Evolutionary conservation across 2,888 invertebrate genomes (phyloP), one percentile per base, ranked within the genome.

Genomic region (Hemicrepidius hirtus): DNA sequence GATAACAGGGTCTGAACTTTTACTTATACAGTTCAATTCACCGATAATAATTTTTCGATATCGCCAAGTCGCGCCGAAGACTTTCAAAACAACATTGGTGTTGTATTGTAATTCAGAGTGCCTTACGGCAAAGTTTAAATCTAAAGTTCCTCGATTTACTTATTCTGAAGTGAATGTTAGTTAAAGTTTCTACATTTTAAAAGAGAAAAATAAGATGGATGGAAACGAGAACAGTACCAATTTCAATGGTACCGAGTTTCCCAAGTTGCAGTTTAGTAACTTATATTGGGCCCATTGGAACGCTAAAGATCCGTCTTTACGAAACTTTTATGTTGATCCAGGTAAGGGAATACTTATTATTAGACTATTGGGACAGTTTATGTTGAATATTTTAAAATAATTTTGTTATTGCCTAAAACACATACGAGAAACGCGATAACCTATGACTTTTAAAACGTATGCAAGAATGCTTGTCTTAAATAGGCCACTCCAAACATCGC

Each of bases 321-420:
- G 69, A n/a, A 65, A 68, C 32, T 18, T 73, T 50, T 49, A 53
- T 16, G 37, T 73, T 9, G 65, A 73, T 68, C 40, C 73, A 64
- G 73, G 73, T 73, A 65, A 21, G 37, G 41, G 1, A 32, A 32
- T 7, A 32, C 1, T 32, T 32, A n/a, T n/a, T 9, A 32, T 5
- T 24, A 24, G 24, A 5, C 24, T 2, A 24, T 24, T 3, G 24
- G 5, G 5, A 24, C 2, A 24, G 5, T 24, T 24, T 5, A 3
- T 24, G 24, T 24, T 24, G 24, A 24, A 5, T 24, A 3, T 24
- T 24, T 24, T 24, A 24, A 24, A 24, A 24, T 3, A 24, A 24
- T 24, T 2, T 24, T 24, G 24, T 5, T 3, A 5, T 24, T 24
- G 24, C 5, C 24, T 24, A 24, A 24, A 24, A 24, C 24, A 5